Evolutionary conservation across 2,113 vertebrate genomes (phyloP), one percentile per base, ranked within the genome.

Genomic region (Thamnaconus septentrionalis): DNA sequence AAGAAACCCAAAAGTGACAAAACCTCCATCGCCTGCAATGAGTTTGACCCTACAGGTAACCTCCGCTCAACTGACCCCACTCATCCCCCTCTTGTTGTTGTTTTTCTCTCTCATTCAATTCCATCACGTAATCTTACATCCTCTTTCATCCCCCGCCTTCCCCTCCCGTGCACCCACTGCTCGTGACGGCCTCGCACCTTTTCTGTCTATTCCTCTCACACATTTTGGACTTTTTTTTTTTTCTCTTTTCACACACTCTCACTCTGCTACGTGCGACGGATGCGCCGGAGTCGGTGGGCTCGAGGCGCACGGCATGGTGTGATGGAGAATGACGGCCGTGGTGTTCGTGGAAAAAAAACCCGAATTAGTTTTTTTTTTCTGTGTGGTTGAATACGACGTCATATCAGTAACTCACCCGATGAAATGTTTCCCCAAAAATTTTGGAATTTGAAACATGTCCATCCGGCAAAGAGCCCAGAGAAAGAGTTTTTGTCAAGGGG

Each of bases 1-100:
- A 97, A 96, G 93, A 98, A 95, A 76, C 92, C 94, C 89, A 96
- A 94, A 93, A 94, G 95, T 66, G 95, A 97, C 50, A 90, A 90
- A 84, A 59, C 79, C 48, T 69, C 83, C 49, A 64, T 79, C 81
- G 69, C 82, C 66, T 82, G 83, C 47, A 86, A 92, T 87, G 90
- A 92, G 61, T 91, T 92, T 87, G 92, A 93, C 89, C 80, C 92
- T 54, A 92, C 92, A 91, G 92, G 92, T 92, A 90, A 85, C 43
- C 41, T 55, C 8, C 4, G 9, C 11, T 56, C 69, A 59, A 41
- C 18, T 40, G 45, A 4, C 11, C 47, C 31, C 31, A 56, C 1
- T n/a, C n/a, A 5, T 11, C n/a, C 5, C 5, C 48, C n/a, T 42
- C 47, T 10, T 43, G 4, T 52, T 41, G 18, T 31, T 31, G 18